phyloP scores from a whole-genome alignment of 1,140 invertebrate species.

The Melitaea cinxia region DNA sequence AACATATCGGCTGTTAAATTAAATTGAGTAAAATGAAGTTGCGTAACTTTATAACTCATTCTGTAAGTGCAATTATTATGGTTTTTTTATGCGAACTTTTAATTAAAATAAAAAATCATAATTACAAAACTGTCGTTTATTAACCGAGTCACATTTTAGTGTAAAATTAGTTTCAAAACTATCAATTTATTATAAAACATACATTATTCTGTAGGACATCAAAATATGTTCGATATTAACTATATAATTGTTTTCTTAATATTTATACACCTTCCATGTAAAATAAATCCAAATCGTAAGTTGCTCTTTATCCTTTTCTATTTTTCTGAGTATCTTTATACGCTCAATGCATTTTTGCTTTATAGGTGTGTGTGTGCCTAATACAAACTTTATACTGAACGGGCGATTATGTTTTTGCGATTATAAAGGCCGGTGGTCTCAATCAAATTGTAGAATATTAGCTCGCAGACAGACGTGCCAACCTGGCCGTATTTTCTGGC shows the following conservation, averaged over 20 bases:
- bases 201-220: conserved; percentile 21
- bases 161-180: conserved; percentile 48
- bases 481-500: conserved; percentile 52
- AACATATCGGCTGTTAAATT: too few relatives aligned
- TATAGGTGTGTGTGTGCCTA: conserved; percentile 56
- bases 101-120: conserved; percentile 24
- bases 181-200: conserved; percentile 19
- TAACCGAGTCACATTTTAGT: conserved; percentile 39
- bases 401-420: conserved; percentile 58
- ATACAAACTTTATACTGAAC: conserved; percentile 56
- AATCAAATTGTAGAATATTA: conserved; percentile 48
- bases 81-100: background rate
- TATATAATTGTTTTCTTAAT: conserved; percentile 53
- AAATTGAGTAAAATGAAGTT: too few relatives aligned
- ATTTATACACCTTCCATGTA: conserved; percentile 43
- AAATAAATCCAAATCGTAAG: conserved; percentile 44
- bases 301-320: conserved; percentile 14
- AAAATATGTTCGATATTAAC: conserved; percentile 49
- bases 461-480: conserved; percentile 47
- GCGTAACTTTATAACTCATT: background rate
- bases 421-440: conserved; percentile 46
- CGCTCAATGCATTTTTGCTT: conserved; percentile 21
- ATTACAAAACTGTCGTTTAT: conserved; percentile 39
- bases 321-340: conserved; percentile 21
- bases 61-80: background rate